Conservation (phyloP, 2,113 vertebrate genomes). For the Indicator maculatus region DNA sequence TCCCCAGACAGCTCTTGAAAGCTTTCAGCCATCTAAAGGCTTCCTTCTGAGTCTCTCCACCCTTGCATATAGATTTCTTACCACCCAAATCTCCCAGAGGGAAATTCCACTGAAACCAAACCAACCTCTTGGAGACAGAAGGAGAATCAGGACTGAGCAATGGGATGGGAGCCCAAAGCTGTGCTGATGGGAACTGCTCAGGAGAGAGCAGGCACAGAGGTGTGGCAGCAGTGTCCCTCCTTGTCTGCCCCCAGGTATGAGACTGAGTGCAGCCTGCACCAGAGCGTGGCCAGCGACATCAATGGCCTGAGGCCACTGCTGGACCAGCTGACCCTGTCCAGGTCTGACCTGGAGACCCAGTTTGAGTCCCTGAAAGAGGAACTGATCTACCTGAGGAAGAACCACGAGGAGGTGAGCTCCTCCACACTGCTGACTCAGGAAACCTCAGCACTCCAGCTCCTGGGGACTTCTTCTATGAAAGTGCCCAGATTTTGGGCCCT, state of each 20-base stretch:
- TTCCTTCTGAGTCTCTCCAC: background rate
- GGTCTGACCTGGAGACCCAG: constrained; percentile 75
- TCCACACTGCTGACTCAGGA: background rate
- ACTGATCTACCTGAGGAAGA: constrained; percentile 88
- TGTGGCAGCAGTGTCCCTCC: background rate
- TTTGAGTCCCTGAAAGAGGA: constrained; percentile 90
- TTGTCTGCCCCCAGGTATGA: constrained; percentile 65
- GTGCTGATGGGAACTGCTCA: background rate
- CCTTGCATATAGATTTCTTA: background rate
- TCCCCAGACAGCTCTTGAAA: background rate
- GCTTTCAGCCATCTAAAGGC: background rate
- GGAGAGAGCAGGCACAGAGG: background rate
- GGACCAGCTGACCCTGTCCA: constrained; percentile 79
- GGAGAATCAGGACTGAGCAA: background rate
- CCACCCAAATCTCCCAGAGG: background rate
- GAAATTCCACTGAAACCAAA: background rate
- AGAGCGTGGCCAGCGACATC: constrained; percentile 77
- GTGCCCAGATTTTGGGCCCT: background rate
- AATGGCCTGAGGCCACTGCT: constrained; percentile 73
- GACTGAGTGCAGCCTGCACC: constrained; percentile 65
- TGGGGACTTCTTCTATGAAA: background rate
- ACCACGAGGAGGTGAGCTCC: constrained; percentile 88
- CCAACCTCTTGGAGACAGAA: background rate
- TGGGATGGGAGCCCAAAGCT: background rate
- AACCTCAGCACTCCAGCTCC: background rate